Conservation (phyloP, 2,113 vertebrate species). For the Cyanocitta stelleri region DNA sequence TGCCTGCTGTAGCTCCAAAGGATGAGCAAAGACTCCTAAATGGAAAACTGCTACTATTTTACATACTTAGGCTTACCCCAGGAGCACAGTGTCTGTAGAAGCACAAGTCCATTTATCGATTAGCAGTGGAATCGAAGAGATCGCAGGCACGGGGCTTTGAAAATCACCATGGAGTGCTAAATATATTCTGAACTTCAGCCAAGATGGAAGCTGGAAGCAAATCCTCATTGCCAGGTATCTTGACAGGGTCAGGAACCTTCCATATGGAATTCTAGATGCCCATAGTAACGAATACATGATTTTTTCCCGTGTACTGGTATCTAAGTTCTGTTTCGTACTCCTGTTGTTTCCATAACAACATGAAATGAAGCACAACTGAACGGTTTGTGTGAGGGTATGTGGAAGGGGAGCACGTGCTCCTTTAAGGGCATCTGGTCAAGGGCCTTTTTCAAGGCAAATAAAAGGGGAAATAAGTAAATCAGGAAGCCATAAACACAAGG, state of each 20-base stretch:
- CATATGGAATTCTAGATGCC: neutral
- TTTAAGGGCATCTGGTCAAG: neutral
- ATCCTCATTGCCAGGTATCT: neutral
- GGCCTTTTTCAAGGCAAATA: neutral
- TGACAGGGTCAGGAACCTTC: neutral
- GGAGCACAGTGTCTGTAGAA: neutral
- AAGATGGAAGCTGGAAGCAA: neutral
- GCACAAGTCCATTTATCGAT: neutral
- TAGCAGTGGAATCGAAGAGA: neutral
- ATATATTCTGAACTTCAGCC: neutral
- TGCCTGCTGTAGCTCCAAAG: neutral
- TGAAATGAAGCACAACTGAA: neutral
- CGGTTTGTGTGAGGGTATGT: neutral
- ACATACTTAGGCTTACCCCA: neutral
- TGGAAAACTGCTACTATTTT: neutral
- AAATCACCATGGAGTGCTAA: neutral
- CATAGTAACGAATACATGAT: neutral
- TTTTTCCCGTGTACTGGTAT: neutral
- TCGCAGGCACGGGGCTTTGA: neutral
- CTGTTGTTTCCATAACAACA: constrained; percentile 10
- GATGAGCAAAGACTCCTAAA: neutral
- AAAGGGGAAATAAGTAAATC: neutral
- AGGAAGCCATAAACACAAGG: neutral
- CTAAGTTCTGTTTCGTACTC: neutral
- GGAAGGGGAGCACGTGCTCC: neutral